Evolutionary conservation across 2,113 vertebrate species (phyloP).

Genomic region (Psilopogon haemacephalus): DNA sequence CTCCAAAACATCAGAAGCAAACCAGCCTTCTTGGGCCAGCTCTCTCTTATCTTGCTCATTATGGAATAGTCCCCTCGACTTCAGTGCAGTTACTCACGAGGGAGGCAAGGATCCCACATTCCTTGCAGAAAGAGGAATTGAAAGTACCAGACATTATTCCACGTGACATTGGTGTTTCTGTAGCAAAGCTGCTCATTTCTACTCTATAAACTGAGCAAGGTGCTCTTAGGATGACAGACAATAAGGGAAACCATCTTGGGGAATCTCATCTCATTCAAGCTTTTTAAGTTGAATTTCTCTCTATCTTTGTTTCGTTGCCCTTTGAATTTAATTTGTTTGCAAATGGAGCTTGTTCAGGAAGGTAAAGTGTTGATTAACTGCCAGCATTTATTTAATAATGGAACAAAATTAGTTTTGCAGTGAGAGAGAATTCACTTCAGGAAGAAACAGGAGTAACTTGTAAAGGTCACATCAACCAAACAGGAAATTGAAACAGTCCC

Average conservation of each 20-base stretch:
- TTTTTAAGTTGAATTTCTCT: neutral
- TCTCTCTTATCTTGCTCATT: neutral
- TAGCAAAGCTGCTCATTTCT: neutral
- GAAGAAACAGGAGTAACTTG: slow-evolving; percentile 43
- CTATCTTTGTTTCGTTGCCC: neutral
- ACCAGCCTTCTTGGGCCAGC: neutral
- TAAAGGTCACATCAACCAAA: slow-evolving; percentile 40
- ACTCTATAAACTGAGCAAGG: neutral
- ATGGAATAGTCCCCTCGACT: neutral
- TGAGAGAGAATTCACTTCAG: slow-evolving; percentile 26
- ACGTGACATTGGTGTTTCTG: neutral
- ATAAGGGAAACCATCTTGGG: neutral
- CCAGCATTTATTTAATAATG: slow-evolving; percentile 44
- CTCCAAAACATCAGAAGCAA: neutral
- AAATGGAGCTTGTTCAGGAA: neutral
- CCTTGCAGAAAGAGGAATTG: neutral
- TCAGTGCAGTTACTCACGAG: neutral
- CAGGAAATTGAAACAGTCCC: slow-evolving; percentile 25
- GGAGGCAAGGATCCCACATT: neutral
- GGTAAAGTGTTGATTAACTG: slow-evolving; percentile 2
- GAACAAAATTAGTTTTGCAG: slow-evolving; percentile 38
- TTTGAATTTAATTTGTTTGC: neutral
- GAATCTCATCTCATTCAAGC: neutral
- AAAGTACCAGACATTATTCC: neutral
- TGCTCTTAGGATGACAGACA: neutral